Evolutionary conservation across 2,113 vertebrate species (phyloP), one percentile per base, ranked within the genome.

Genomic region (Atrichornis clamosus): DNA sequence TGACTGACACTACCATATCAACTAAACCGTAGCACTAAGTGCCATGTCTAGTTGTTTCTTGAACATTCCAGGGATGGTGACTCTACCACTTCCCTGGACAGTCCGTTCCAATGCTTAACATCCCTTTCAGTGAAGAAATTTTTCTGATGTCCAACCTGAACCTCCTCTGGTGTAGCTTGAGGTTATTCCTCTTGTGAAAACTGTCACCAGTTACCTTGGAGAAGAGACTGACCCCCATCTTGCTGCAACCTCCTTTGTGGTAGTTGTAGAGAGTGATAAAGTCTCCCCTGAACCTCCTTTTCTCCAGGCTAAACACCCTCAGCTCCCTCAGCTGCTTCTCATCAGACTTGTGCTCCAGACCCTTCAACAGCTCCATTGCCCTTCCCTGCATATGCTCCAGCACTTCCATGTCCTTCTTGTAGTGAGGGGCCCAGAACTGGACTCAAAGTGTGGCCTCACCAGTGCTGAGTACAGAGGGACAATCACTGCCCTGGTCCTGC

Each of bases 381-480:
- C 3, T 77, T 65, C 32, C 44, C 27, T 50, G 60, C 44, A 52
- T 18, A 30, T 0, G 0, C 27, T 65, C 8, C 52, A 81, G 44
- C 33, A 9, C n/a, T 3, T 75, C 60, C 39, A 1, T 65, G 69
- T 65, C 23, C 37, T 65, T 39, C 44, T 27, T 81, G 22, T 10
- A 58, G 27, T 46, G 19, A 74, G 33, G 8, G 52, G 13, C 33
- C 60, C 33, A 59, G 23, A 44, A 24, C 23, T 59, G 33, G 22
- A 11, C 41, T 58, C 1, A 0, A 64, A 18, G 42, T 64, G 26
- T 32, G 59, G 32, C 42, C 50, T 73, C 0, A 0, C n/a, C 24
- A 42, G 21, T 64, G 35, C 42, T 21, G 42, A 42, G 11, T 50
- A 17, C 4, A 22, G 26, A 13, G 39, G 5, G 26, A 4, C 41